Conservation (phyloP, 2,113 vertebrate species). For the Zosterops japonicus region DNA sequence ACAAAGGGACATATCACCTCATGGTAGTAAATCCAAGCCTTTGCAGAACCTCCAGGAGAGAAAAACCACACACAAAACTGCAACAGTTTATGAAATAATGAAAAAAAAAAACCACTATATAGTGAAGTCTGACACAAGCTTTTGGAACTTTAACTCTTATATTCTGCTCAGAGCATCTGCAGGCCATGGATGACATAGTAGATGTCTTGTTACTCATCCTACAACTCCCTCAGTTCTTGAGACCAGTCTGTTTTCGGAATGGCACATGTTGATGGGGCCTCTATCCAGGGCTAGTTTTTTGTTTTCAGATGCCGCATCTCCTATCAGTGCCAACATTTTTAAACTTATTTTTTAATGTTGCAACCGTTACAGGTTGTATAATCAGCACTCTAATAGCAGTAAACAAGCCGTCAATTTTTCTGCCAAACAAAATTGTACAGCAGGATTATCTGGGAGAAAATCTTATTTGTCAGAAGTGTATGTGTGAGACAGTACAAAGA, state of each 20-base stretch:
- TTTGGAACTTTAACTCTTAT: not conserved
- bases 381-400: not conserved
- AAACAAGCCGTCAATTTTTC: not conserved
- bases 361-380: not conserved
- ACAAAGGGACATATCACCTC: not conserved
- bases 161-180: not conserved
- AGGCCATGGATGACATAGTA: not conserved
- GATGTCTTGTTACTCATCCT: not conserved
- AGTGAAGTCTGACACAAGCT: not conserved
- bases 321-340: not conserved
- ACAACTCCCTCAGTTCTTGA: not conserved
- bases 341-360: not conserved
- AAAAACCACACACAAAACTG: rapidly evolving
- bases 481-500: not conserved
- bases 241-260: not conserved
- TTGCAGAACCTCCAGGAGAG: not conserved
- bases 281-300: not conserved
- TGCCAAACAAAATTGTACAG: not conserved
- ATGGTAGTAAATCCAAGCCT: not conserved
- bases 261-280: rapidly evolving
- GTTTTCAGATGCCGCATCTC: not conserved
- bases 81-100: not conserved
- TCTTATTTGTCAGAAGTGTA: not conserved
- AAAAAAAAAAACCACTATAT: no score
- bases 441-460: not conserved